Evolutionary conservation across 2,888 invertebrate genomes (phyloP).

Genomic region (Vesta saturnalis): DNA sequence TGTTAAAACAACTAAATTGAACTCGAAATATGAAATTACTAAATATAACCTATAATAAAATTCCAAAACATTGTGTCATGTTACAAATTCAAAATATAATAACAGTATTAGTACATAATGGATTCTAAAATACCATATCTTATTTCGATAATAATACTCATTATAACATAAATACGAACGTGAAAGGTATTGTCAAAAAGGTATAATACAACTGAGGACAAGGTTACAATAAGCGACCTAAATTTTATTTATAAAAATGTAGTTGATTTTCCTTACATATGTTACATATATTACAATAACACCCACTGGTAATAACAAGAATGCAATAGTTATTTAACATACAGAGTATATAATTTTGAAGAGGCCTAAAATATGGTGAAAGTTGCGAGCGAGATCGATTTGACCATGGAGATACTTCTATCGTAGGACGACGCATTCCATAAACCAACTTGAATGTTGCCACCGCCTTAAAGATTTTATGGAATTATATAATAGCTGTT

Average conservation of each 20-base stretch:
- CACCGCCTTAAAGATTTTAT: constrained; percentile 34
- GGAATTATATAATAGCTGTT: constrained; percentile 27
- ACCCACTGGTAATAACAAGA: constrained; percentile 32
- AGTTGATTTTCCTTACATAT: constrained; percentile 37
- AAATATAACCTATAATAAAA: no score
- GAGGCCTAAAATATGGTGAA: constrained; percentile 44
- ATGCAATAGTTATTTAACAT: constrained; percentile 29
- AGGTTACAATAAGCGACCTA: constrained; percentile 25
- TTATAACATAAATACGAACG: background rate
- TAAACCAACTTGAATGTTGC: constrained; percentile 26
- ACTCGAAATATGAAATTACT: no score
- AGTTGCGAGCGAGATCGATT: constrained; percentile 45
- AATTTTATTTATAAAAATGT: constrained; percentile 24
- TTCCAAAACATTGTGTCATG: background rate
- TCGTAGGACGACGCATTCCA: constrained; percentile 40
- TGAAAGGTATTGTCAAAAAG: background rate
- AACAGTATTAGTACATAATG: background rate
- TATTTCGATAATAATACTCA: background rate
- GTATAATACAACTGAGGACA: constrained; percentile 16
- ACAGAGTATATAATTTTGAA: constrained; percentile 45
- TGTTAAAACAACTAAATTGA: no score
- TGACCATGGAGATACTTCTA: constrained; percentile 30
- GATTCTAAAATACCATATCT: constrained; percentile 1
- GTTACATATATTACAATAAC: constrained; percentile 37
- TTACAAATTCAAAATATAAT: background rate